Base-by-base conservation (phyloP, 1,140 invertebrate genomes). In the Augochlora pura region DNA sequence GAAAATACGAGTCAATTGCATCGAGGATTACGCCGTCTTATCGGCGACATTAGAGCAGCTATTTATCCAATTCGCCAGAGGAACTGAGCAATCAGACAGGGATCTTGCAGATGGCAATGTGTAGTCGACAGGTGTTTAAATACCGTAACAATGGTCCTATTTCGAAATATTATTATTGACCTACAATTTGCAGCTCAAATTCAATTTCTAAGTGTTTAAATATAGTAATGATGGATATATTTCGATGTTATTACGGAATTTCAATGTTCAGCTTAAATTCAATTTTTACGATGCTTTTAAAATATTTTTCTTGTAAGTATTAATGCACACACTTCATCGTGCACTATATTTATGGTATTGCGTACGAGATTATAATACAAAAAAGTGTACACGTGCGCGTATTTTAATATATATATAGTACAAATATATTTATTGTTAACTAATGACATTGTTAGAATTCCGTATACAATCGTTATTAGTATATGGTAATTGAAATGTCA, bases 31-130 rank as follows among this genome's bases (percentile, higher is more conserved):
- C 60, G 89, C 91, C 7, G 89, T 93, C 76, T 84, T 93, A 59
- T 92, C 92, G 9, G 90, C 92, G 18, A 92, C 92, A 0, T 86
- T 93, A 38, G 92, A 93, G 32, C 92, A 93, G 77, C 77, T 93
- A 25, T 93, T 93, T 68, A 88, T 93, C 54, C 90, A 93, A 46
- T 93, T 93, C 74, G 92, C 92, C 27, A 90, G 91, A 66, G 87
- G 88, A 72, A 85, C 79, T 7, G 81, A 78, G 65, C 80, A 64
- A 18, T 49, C 60, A 18, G 62, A 66, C 14, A 27, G 62, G 6
- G 9, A 38, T 0, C 10, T 9, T 63, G 25, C 32, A 39, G 8
- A 78, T 23, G 63, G 39, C 10, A 39, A 25, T 9, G 62, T 38
- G 0, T 4, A 59, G 2, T 16, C 32, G 18, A 46, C 3, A 60